Conservation (phyloP, 2,113 vertebrate species). For the Notarius quadriscutis region DNA sequence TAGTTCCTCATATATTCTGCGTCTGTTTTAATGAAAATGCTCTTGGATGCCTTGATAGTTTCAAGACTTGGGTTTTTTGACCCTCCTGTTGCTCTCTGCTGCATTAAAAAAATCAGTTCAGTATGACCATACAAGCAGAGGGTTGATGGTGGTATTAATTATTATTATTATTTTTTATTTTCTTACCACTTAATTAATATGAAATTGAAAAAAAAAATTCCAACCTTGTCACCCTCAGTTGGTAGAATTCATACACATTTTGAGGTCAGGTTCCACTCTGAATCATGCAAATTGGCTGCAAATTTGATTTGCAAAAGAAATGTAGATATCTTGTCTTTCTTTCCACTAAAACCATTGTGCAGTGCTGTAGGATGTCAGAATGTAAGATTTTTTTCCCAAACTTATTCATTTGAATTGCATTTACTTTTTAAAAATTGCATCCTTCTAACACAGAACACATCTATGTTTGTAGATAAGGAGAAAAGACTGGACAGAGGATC, state of each 20-base stretch:
- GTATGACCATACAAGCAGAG: not conserved
- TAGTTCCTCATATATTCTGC: not conserved
- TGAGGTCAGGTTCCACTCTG: not conserved
- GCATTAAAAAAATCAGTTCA: not conserved
- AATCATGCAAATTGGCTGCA: not conserved
- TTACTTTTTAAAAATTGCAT: not conserved
- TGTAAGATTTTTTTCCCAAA: not conserved
- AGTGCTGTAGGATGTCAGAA: not conserved
- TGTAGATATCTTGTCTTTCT: not conserved
- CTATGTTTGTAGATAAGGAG: not conserved
- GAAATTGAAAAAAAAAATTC: not conserved
- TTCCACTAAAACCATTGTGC: not conserved
- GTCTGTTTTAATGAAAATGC: conserved; percentile 13
- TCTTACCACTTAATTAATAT: not conserved
- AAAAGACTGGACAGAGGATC: not conserved
- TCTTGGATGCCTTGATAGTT: not conserved
- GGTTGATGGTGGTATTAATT: not conserved
- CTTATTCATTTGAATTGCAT: not conserved
- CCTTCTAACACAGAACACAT: not conserved
- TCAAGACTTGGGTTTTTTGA: not conserved
- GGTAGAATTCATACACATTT: not conserved
- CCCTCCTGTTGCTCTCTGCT: not conserved
- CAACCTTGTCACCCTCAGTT: not conserved
- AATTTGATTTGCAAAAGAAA: not conserved
- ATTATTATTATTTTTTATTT: not conserved